These are phyloP conservation scores for Cepphus grylle DNA, from an alignment of 2,113 vertebrate species.

Conservation along the genomic window DNA sequence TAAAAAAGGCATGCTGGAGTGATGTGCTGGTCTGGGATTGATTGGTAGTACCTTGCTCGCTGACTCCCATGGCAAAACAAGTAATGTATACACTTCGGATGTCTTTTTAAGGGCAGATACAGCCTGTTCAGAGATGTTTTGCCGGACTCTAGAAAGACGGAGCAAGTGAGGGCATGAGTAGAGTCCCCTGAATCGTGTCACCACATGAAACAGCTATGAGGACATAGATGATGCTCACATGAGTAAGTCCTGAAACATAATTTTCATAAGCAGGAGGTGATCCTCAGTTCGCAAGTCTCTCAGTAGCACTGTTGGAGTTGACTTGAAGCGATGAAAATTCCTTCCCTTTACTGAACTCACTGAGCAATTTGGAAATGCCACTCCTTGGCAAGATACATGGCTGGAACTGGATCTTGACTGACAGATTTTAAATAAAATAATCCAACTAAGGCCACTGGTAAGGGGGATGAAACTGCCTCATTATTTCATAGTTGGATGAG, in stretches of 20 bases:
- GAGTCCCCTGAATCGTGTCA: neutral
- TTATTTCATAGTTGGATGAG: neutral
- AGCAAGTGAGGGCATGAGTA: neutral
- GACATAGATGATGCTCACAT: neutral
- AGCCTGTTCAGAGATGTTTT: neutral
- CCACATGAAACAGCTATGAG: neutral
- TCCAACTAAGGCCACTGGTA: neutral
- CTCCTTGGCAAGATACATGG: neutral
- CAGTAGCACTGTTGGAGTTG: neutral
- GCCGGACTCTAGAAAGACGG: neutral
- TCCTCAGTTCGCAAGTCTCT: neutral
- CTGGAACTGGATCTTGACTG: neutral
- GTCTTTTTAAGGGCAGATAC: neutral
- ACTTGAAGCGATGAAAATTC: neutral
- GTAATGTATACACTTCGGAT: neutral
- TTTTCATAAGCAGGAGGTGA: neutral
- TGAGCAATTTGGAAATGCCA: neutral
- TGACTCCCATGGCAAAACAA: neutral
- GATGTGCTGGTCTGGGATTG: neutral
- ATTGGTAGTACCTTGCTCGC: too few species aligned
- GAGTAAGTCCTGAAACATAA: neutral
- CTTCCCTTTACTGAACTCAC: neutral
- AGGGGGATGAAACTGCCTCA: neutral
- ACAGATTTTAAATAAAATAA: neutral
- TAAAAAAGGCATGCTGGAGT: neutral